These are phyloP conservation scores for Potorous gilbertii DNA, from an alignment of 2,797 vertebrate species.

Conservation along the genomic window DNA sequence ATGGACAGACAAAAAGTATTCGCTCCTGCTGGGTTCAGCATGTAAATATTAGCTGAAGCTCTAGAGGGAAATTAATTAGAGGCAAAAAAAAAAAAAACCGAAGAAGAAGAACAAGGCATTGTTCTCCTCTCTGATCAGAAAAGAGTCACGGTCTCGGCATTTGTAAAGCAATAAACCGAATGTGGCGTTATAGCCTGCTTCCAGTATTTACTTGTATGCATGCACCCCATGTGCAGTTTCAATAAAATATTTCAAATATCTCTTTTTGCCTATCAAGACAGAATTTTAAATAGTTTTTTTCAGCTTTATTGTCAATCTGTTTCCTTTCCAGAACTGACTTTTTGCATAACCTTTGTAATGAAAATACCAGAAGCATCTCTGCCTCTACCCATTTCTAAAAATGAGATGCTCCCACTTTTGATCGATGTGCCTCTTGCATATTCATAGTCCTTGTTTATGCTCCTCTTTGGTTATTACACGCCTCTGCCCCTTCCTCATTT, in stretches of 20 bases:
- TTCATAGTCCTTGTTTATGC: constrained; percentile 75
- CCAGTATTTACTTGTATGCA: constrained; percentile 58
- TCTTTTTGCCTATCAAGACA: constrained; percentile 61
- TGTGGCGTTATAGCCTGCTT: constrained; percentile 45
- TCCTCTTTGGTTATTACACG: constrained; percentile 55
- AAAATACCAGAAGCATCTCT: constrained; percentile 74
- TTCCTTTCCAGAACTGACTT: constrained; percentile 78
- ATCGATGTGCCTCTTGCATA: constrained; percentile 77
- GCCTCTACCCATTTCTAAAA: constrained; percentile 68
- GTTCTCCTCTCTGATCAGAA: constrained; percentile 57
- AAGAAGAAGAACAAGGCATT: constrained; percentile 31
- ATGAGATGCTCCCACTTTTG: constrained; percentile 77
- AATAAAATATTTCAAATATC: constrained; percentile 76
- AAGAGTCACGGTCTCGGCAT: constrained; percentile 59
- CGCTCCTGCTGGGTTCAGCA: constrained; percentile 58
- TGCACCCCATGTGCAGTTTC: constrained; percentile 40
- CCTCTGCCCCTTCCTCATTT: constrained; percentile 51
- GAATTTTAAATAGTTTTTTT: constrained; percentile 77
- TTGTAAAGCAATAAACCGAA: constrained; percentile 68
- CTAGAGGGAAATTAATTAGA: constrained; percentile 60
- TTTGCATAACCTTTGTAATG: constrained; percentile 76
- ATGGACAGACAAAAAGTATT: constrained; percentile 81
- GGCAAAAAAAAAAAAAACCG: constrained; percentile 36
- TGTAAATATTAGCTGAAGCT: constrained; percentile 71
- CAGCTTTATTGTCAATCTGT: constrained; percentile 76